These are phyloP conservation scores for Ganaspis sp. DNA, from an alignment of 1,140 invertebrate genomes.

Conservation along the genomic window DNA sequence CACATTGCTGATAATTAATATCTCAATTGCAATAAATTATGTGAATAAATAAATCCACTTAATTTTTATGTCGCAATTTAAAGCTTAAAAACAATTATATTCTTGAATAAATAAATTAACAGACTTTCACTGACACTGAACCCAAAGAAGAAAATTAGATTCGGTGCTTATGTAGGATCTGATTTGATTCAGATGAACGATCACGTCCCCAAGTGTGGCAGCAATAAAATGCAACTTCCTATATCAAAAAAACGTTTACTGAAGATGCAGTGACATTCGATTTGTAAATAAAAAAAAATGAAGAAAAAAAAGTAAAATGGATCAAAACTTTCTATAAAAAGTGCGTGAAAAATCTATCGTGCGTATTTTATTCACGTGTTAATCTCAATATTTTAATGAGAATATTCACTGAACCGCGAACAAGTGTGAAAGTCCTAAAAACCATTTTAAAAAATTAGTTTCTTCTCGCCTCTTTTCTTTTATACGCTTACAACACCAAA, in stretches of 20 bases:
- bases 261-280: background rate
- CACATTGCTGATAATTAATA: too few relatives aligned
- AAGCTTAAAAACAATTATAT: too few relatives aligned
- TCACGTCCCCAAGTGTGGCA: background rate
- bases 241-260: background rate
- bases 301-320: background rate
- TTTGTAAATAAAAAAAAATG: background rate
- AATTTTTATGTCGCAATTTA: too few relatives aligned
- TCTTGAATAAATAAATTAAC: background rate
- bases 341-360: background rate
- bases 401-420: background rate
- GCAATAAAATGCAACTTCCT: background rate
- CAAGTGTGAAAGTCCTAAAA: slow-evolving; percentile 1
- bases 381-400: background rate
- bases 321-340: background rate
- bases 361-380: background rate
- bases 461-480: background rate
- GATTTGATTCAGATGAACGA: background rate
- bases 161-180: background rate
- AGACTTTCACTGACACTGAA: slow-evolving; percentile 7
- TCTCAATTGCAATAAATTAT: too few relatives aligned
- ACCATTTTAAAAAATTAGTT: background rate
- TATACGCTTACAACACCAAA: background rate
- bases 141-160: background rate
- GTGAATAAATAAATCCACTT: too few relatives aligned